phyloP scores from a whole-genome alignment of 2,113 vertebrate species.

The Talpa occidentalis region DNA sequence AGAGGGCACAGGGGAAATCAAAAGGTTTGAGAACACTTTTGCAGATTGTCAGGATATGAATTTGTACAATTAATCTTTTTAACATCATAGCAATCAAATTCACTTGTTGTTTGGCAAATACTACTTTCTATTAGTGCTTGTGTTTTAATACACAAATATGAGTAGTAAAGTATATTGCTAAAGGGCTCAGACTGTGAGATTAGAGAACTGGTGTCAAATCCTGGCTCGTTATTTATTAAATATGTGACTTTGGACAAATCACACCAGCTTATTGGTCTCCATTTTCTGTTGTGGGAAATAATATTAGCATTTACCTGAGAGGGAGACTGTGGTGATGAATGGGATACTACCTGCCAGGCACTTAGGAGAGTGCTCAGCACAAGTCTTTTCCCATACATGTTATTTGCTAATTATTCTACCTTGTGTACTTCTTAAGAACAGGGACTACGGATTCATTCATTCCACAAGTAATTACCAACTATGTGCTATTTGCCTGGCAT shows the following conservation, averaged over 20 bases:
- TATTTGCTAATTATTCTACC: neutral
- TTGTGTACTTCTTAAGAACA: neutral
- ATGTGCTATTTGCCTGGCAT: neutral
- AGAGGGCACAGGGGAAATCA: neutral
- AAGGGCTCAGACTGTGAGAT: neutral
- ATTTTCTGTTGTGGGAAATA: neutral
- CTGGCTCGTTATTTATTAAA: neutral
- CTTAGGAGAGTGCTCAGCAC: neutral
- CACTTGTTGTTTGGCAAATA: neutral
- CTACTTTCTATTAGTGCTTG: neutral
- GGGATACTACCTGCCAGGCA: neutral
- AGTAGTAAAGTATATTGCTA: neutral
- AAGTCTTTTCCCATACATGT: neutral
- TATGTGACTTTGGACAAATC: neutral
- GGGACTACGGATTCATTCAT: neutral
- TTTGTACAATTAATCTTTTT: neutral
- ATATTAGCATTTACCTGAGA: neutral
- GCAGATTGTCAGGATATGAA: neutral
- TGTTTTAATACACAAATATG: constrained; percentile 32
- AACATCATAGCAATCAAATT: neutral
- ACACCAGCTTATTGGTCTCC: neutral
- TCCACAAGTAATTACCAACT: neutral
- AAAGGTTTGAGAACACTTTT: neutral
- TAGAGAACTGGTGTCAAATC: neutral
- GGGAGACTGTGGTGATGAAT: neutral